Evolutionary conservation across 2,113 vertebrate species (phyloP).

Genomic region (Notothenia rossii): DNA sequence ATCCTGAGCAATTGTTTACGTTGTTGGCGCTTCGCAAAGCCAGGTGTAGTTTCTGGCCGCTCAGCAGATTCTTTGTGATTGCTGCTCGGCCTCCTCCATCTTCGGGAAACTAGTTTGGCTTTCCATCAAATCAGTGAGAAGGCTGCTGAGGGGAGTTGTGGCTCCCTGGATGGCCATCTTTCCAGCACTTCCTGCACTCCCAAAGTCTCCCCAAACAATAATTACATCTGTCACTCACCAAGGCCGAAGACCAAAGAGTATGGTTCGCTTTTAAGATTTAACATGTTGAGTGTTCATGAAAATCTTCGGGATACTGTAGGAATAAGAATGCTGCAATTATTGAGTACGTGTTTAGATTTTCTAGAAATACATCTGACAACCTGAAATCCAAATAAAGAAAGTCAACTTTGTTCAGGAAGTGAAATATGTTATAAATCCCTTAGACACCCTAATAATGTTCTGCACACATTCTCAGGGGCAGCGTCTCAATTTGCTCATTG

Average conservation of each 20-base stretch:
- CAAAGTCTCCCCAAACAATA: conserved; percentile 14
- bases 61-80: conserved; percentile 55
- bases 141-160: conserved; percentile 11
- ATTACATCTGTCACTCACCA: conserved; percentile 10
- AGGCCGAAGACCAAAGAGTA: conserved; percentile 4
- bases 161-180: conserved; percentile 23
- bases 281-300: background rate
- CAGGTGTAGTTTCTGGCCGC: conserved; percentile 57
- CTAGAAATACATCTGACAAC: background rate
- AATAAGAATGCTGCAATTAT: background rate
- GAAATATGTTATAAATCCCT: conserved; percentile 18
- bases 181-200: conserved; percentile 13
- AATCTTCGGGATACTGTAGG: too few species aligned
- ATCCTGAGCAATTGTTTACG: conserved; percentile 38
- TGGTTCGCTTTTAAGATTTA: background rate
- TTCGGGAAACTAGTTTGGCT: conserved; percentile 24
- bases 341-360: too few species aligned
- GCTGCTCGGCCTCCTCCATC: conserved; percentile 2
- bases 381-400: conserved; percentile 17
- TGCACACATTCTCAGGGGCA: conserved; percentile 52
- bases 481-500: conserved; percentile 57
- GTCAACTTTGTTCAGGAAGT: conserved; percentile 13
- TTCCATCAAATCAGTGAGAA: conserved; percentile 34
- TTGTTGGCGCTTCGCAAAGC: conserved; percentile 20
- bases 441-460: conserved; percentile 43